phyloP scores from a whole-genome alignment of 2,888 invertebrate species.

The Lydus trimaculatus region DNA sequence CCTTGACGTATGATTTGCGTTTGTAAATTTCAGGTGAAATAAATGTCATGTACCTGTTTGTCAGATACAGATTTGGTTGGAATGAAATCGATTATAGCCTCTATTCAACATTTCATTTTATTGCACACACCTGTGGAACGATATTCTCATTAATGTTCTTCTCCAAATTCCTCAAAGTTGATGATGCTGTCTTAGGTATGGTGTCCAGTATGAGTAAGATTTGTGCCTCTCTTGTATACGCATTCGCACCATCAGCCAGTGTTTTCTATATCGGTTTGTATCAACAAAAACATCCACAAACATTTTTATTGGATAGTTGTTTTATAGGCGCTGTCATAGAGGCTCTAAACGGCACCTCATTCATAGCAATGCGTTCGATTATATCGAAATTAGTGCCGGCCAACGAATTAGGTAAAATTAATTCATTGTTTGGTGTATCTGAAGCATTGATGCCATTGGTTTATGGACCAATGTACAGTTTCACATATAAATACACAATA shows the following conservation, averaged over 20 bases:
- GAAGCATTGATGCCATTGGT: constrained; percentile 53
- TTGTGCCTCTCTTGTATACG: constrained; percentile 51
- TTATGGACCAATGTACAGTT: constrained; percentile 54
- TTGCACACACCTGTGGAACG: constrained; percentile 61
- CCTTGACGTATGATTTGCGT: background rate
- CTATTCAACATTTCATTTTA: constrained; percentile 66
- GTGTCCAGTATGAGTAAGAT: constrained; percentile 56
- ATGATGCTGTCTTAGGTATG: constrained; percentile 54
- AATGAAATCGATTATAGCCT: constrained; percentile 67
- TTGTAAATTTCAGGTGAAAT: constrained; percentile 63
- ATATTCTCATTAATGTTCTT: constrained; percentile 51
- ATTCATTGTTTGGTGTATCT: constrained; percentile 53
- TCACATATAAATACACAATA: constrained; percentile 49
- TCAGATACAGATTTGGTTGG: constrained; percentile 67
- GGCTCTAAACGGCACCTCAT: constrained; percentile 58
- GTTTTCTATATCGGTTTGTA: constrained; percentile 55
- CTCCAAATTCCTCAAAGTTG: constrained; percentile 49
- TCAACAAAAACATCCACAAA: background rate
- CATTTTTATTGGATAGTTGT: no score
- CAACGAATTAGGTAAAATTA: constrained; percentile 67
- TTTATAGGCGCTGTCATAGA: constrained; percentile 64
- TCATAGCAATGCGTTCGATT: constrained; percentile 66
- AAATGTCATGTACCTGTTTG: constrained; percentile 65
- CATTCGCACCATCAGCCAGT: constrained; percentile 49
- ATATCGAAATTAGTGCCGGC: constrained; percentile 65